These are phyloP conservation scores for Patella depressa DNA, from an alignment of 2,888 invertebrate species.

Conservation along the genomic window DNA sequence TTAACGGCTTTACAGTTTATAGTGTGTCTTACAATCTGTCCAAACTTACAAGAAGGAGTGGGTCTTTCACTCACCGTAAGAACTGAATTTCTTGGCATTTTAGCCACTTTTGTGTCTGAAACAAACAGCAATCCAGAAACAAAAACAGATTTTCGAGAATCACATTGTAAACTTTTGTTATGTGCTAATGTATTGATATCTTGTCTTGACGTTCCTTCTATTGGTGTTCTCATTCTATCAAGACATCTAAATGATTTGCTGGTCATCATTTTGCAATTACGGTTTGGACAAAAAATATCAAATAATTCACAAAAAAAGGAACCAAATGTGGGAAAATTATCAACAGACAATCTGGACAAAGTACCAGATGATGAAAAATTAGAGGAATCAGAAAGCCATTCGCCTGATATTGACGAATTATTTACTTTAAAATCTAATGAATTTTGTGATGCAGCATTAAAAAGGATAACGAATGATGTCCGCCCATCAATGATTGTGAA, in stretches of 20 bases:
- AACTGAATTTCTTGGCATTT: conserved; percentile 63
- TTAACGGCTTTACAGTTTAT: conserved; percentile 78
- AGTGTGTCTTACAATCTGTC: conserved; percentile 78
- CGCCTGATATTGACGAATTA: conserved; percentile 1
- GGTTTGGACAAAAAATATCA: conserved; percentile 75
- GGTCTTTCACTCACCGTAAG: conserved; percentile 75
- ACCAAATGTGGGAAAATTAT: not conserved
- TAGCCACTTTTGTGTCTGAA: conserved; percentile 20
- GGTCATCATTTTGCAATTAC: conserved; percentile 80
- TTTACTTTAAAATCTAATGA: conserved; percentile 23
- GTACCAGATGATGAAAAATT: not conserved
- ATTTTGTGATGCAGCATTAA: conserved; percentile 68
- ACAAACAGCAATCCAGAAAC: conserved; percentile 16
- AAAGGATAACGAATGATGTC: conserved; percentile 75
- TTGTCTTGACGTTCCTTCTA: conserved; percentile 48
- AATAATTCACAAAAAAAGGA: conserved; percentile 70
- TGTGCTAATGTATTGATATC: conserved; percentile 46
- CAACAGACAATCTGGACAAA: not conserved
- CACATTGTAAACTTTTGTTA: conserved; percentile 38
- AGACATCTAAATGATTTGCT: conserved; percentile 77
- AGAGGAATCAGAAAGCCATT: not conserved
- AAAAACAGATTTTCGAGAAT: conserved; percentile 23
- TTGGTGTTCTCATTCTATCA: conserved; percentile 76
- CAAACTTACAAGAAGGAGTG: conserved; percentile 79
- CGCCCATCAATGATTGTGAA: conserved; percentile 79